Percentiles rank a stretch among this genome's conserved stretches.
phyloP scores from a whole-genome alignment of 1,140 invertebrate species.

The Melitaea cinxia region DNA sequence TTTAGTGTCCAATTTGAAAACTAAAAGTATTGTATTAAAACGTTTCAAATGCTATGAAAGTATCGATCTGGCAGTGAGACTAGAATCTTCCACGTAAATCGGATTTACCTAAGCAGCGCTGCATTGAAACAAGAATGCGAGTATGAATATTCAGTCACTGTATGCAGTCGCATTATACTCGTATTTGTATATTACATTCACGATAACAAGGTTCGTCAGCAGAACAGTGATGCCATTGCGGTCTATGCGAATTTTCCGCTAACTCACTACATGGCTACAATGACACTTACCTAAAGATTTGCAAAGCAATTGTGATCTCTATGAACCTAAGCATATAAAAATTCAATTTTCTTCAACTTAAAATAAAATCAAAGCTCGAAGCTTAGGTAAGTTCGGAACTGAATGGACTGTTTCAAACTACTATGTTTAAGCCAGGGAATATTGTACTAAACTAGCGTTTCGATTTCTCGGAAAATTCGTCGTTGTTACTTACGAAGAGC shows the following conservation, averaged over 20 bases:
- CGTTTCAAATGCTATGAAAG: slow-evolving; percentile 4
- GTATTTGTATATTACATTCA: slow-evolving; percentile 61
- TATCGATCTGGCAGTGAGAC: slow-evolving; percentile 14
- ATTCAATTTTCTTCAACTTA: slow-evolving; percentile 38
- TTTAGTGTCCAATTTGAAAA: background rate
- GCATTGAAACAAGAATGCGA: slow-evolving; percentile 50
- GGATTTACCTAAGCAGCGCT: slow-evolving; percentile 44
- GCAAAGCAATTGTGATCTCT: slow-evolving; percentile 20
- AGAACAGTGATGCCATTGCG: slow-evolving; percentile 41
- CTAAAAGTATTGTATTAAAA: slow-evolving; percentile 6
- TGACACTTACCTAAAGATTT: slow-evolving; percentile 16
- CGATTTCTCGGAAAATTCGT: slow-evolving; percentile 40
- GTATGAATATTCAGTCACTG: slow-evolving; percentile 63
- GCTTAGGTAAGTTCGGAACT: slow-evolving; percentile 32
- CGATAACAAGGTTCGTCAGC: slow-evolving; percentile 75
- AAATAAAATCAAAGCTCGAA: slow-evolving; percentile 41
- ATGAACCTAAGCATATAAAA: slow-evolving; percentile 33
- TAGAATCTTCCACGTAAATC: slow-evolving; percentile 39
- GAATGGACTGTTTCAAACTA: slow-evolving; percentile 25
- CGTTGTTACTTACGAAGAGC: slow-evolving; percentile 38
- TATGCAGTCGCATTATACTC: slow-evolving; percentile 53
- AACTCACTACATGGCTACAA: slow-evolving; percentile 17
- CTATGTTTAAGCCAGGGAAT: slow-evolving; percentile 34
- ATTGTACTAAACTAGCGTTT: slow-evolving; percentile 31
- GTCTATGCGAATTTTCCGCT: slow-evolving; percentile 25